Base-by-base conservation (phyloP, 2,797 vertebrate genomes). In the Poeciliopsis presidionis region DNA sequence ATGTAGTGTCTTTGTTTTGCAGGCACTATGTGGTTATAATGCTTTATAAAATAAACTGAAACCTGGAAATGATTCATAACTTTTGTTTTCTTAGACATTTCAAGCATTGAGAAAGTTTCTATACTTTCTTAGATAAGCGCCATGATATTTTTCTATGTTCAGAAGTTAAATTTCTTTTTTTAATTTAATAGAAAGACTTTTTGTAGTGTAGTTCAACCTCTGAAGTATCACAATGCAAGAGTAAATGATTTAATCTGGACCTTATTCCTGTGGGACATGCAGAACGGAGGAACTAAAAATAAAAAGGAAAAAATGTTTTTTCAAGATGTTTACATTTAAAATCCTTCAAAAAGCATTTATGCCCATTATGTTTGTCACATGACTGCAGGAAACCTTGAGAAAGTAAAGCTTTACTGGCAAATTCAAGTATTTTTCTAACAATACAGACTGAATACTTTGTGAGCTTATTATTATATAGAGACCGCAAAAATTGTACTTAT, bases 231-330 rank as follows among this genome's bases (percentile, higher is more conserved):
- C 90, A 93, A 91, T 91, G 87, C 81, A 86, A 86, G 87, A 90
- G 93, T 93, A 92, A 92, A 87, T 93, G 93, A 92, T 88, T 88
- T 83, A 86, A 93, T 92, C 86, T 73, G 7, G 76, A 61, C 82
- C 76, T 83, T 84, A 46, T 92, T 92, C 92, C 92, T 91, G 83
- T 88, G 93, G 89, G 91, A 91, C 82, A 77, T 59, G 67, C 88
- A 83, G 85, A 90, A 91, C 90, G 78, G 89, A 72, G 84, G 25
- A 75, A 82, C 73, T 1, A 85, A 80, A 81, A 70, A 14, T 20
- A 30, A 16, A 46, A 47, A 79, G 4, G 9, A 8, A 7, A 39
- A 46, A 80, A 86, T 28, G 39, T 65, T 75, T 4, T 78, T 45
- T 9, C 5, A 84, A 51, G 49, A 33, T 79, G 16, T 75, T 72